Evolutionary conservation across 2,113 vertebrate genomes (phyloP), one percentile per base, ranked within the genome.

Genomic region (Pluvialis apricaria): DNA sequence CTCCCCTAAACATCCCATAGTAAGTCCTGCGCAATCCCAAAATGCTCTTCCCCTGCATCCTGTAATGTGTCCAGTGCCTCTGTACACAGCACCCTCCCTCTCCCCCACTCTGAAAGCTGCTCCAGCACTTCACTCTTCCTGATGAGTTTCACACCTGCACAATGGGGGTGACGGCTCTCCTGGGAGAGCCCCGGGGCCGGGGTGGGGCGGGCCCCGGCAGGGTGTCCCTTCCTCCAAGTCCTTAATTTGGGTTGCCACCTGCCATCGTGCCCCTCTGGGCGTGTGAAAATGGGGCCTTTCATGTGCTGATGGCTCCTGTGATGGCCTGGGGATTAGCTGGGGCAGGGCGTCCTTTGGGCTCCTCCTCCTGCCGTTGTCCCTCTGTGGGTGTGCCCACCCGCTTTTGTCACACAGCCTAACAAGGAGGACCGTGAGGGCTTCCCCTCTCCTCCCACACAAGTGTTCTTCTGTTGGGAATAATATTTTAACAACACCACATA

Each of bases 251-350:
- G 31, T 49, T 52, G 38, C 36, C 75, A 76, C 71, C 90, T 64
- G 70, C 29, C 75, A 76, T 87, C 94, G 44, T 88, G 62, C 24
- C 32, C 31, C 77, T 40, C 68, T 3, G 45, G 38, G 51, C 5
- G 9, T 47, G 84, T 65, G 90, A 71, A 90, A 92, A 96, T 10
- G 26, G 11, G 7, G 21, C 11, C 44, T 94, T 94, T 96, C 94
- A 92, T 88, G 62, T 94, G 95, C 68, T 90, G 68, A 96, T 93
- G 52, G 47, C 12, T 47, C 15, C 61, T 18, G n/a, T 8, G 82
- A 61, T 88, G 78, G 19, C n/a, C 22, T 5, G 22, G 36, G 32
- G 29, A 8, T 47, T 8, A 86, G 57, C 38, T n/a, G 61, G 45
- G 47, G 42, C 70, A 18, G 58, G 40, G 78, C 31, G 75, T 68